Evolutionary conservation across 92 coral and sea anemone genomes (phyloP).

Genomic region (Blastomussa wellsi): DNA sequence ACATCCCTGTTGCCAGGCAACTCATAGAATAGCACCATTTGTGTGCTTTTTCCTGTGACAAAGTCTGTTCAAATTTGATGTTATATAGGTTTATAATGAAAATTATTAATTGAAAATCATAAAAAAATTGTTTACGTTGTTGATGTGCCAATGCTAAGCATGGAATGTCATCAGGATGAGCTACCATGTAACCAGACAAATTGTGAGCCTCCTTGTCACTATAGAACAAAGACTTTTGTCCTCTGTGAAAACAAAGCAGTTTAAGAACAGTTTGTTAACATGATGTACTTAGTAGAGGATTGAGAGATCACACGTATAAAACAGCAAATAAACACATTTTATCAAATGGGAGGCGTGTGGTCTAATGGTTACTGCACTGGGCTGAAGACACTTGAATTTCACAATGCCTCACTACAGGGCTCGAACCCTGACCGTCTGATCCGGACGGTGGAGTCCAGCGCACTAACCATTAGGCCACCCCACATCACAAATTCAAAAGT

Average conservation of each 20-base stretch:
- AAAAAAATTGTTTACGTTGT: constrained; percentile 32
- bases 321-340: not conserved
- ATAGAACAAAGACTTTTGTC: constrained; percentile 59
- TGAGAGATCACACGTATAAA: not conserved
- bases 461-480: too few relatives aligned
- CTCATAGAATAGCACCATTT: not conserved
- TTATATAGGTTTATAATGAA: too few relatives aligned
- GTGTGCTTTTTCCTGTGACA: not conserved
- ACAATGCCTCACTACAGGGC: too few relatives aligned
- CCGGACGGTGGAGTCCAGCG: too few relatives aligned
- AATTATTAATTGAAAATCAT: not conserved
- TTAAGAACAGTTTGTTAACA: not conserved
- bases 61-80: not conserved
- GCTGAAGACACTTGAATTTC: too few relatives aligned
- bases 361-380: too few relatives aligned
- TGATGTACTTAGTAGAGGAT: not conserved
- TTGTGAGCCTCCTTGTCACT: constrained; percentile 68
- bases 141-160: constrained; percentile 69
- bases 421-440: too few relatives aligned
- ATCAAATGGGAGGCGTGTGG: too few relatives aligned
- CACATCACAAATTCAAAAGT: too few relatives aligned
- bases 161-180: constrained; percentile 75
- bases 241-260: constrained; percentile 45
- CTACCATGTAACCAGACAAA: constrained; percentile 62
- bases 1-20: too few relatives aligned